Evolutionary conservation across 2,888 invertebrate genomes (phyloP).

Genomic region (Oxytorus armatus): DNA sequence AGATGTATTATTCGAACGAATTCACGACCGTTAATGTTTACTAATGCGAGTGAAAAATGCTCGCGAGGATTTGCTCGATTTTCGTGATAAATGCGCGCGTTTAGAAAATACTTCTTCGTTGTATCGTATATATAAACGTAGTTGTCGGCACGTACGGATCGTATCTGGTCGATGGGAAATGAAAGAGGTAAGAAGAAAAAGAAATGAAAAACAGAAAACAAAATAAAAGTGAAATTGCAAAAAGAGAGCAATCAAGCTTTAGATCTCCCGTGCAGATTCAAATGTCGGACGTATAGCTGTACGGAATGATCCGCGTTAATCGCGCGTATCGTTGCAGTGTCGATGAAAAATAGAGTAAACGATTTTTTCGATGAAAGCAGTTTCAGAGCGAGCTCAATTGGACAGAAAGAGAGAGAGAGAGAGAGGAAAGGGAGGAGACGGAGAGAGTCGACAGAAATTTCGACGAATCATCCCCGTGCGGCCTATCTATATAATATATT

Average conservation of each 20-base stretch:
- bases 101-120: conserved; percentile 59
- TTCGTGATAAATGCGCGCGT: conserved; percentile 66
- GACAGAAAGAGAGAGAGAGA: background rate
- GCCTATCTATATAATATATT: background rate
- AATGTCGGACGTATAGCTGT: conserved; percentile 27
- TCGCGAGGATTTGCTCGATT: conserved; percentile 64
- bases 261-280: conserved; percentile 57
- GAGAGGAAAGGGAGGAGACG: background rate
- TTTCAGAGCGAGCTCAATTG: background rate
- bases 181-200: conserved; percentile 11
- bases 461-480: conserved; percentile 45
- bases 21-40: background rate
- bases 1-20: conserved; percentile 53
- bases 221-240: conserved; percentile 44
- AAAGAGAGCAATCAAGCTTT: conserved; percentile 62
- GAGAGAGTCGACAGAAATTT: conserved; percentile 35
- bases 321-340: background rate
- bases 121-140: conserved; percentile 54
- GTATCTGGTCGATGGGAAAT: conserved; percentile 65
- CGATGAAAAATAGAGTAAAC: background rate
- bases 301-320: conserved; percentile 37
- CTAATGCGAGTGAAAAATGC: background rate
- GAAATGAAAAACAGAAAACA: too few relatives aligned
- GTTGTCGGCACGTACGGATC: conserved; percentile 71
- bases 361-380: conserved; percentile 1